phyloP scores from a whole-genome alignment of 2,113 vertebrate genomes.

The Xiphophorus hellerii region DNA sequence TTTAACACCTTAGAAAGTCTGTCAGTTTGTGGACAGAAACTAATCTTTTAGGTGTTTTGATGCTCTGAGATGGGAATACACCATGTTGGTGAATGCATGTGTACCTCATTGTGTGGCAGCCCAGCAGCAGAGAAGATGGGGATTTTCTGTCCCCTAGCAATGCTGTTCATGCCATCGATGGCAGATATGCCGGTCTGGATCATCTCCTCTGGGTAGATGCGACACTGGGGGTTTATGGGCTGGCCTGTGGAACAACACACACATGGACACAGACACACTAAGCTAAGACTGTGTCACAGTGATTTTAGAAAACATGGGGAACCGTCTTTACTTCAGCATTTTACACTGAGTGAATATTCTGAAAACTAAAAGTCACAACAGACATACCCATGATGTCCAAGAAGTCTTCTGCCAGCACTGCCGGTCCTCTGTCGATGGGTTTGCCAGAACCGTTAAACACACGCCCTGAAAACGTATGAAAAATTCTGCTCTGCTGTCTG shows the following conservation, averaged over 20 bases:
- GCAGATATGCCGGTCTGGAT: slow-evolving; percentile 86
- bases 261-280: background rate
- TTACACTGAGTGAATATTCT: too few relatives aligned
- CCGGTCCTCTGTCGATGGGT: slow-evolving; percentile 83
- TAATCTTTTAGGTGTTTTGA: too few relatives aligned
- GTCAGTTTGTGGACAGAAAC: too few relatives aligned
- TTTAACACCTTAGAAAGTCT: too few relatives aligned
- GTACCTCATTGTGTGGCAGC: slow-evolving; percentile 84
- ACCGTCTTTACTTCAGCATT: background rate
- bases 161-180: slow-evolving; percentile 87
- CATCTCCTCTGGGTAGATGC: slow-evolving; percentile 87
- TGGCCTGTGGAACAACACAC: slow-evolving; percentile 70
- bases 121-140: slow-evolving; percentile 86
- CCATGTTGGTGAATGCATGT: background rate
- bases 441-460: slow-evolving; percentile 86
- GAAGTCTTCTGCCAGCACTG: slow-evolving; percentile 84
- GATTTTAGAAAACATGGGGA: background rate
- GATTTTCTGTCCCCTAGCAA: slow-evolving; percentile 86
- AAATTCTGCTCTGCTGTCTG: background rate
- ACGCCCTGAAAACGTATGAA: slow-evolving; percentile 67
- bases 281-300: background rate
- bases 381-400: slow-evolving; percentile 84
- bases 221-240: slow-evolving; percentile 86
- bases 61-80: too few relatives aligned
- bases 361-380: background rate